Conservation (phyloP, 2,113 vertebrate genomes). For the Dermatemys mawii region DNA sequence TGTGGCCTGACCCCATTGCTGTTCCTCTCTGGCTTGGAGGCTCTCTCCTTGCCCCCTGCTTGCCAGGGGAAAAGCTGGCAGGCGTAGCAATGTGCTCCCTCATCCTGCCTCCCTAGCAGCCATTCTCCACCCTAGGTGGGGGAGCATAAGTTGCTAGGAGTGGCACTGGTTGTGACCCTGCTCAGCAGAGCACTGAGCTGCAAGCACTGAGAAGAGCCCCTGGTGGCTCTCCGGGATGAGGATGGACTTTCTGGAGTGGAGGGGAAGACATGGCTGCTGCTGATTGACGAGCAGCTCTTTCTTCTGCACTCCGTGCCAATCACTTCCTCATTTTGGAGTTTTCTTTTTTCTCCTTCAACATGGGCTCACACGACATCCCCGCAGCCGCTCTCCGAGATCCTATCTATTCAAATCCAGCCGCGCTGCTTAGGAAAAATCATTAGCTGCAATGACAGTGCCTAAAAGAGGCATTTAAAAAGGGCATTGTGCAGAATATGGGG, state of each 20-base stretch:
- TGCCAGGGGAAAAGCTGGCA: background rate
- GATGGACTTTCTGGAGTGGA: conserved; percentile 2
- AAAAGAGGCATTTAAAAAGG: conserved; percentile 44
- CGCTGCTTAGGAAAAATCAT: conserved; percentile 39
- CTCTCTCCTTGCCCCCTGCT: no score
- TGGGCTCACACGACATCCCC: background rate
- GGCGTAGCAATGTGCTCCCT: background rate
- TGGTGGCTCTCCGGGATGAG: conserved; percentile 32
- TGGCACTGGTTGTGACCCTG: background rate
- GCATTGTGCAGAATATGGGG: background rate
- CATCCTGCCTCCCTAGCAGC: accelerated
- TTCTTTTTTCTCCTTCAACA: conserved; percentile 28
- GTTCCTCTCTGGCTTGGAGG: no score
- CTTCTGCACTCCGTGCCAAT: background rate
- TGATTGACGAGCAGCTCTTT: conserved; percentile 29
- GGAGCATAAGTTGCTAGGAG: background rate
- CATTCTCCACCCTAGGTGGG: background rate
- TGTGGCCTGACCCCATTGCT: background rate
- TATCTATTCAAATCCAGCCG: conserved; percentile 67
- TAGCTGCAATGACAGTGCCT: conserved; percentile 48
- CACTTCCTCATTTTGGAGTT: background rate
- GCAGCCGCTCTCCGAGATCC: conserved; percentile 55
- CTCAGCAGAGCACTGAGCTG: conserved; percentile 30
- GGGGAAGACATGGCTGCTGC: background rate
- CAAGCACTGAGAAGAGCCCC: conserved; percentile 13